Percentiles rank a stretch among this genome's conserved stretches.
phyloP scores from a whole-genome alignment of 2,888 invertebrate genomes.

The Limenitis camilla region DNA sequence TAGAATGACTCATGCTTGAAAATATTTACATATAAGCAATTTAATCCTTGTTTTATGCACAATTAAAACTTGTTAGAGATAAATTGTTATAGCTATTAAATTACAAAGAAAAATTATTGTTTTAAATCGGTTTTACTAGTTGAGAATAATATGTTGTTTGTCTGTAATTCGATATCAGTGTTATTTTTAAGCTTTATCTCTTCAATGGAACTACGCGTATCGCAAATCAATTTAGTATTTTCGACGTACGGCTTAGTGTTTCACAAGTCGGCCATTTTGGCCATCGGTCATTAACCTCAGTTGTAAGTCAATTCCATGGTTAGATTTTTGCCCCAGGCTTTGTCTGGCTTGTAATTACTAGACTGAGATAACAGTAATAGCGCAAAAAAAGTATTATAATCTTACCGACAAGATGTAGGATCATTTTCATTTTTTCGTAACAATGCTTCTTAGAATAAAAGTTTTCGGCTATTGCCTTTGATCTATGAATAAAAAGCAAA shows the following conservation, averaged over 20 bases:
- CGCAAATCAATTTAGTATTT: slow-evolving; percentile 27
- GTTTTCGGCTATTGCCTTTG: neutral
- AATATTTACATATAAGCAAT: too few species aligned
- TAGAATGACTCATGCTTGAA: neutral
- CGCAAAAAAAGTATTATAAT: slow-evolving; percentile 18
- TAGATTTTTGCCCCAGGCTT: slow-evolving; percentile 26
- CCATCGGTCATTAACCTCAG: slow-evolving; percentile 30
- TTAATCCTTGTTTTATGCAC: too few species aligned
- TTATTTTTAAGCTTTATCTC: neutral
- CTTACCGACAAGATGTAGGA: slow-evolving; percentile 5
- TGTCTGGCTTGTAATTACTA: slow-evolving; percentile 17
- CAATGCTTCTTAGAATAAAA: slow-evolving; percentile 5
- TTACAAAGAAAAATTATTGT: too few species aligned
- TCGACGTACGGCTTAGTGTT: slow-evolving; percentile 23
- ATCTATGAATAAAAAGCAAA: neutral
- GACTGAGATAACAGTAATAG: slow-evolving; percentile 1
- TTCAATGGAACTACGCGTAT: slow-evolving; percentile 18
- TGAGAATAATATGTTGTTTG: neutral
- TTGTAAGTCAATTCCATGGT: slow-evolving; percentile 32
- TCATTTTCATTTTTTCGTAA: neutral
- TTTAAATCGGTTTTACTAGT: neutral
- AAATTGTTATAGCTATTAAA: too few species aligned
- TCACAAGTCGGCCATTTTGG: slow-evolving; percentile 36
- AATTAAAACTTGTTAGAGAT: too few species aligned
- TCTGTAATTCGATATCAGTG: neutral